Base-by-base conservation (phyloP, 2,113 vertebrate genomes). In the Microtus pennsylvanicus region DNA sequence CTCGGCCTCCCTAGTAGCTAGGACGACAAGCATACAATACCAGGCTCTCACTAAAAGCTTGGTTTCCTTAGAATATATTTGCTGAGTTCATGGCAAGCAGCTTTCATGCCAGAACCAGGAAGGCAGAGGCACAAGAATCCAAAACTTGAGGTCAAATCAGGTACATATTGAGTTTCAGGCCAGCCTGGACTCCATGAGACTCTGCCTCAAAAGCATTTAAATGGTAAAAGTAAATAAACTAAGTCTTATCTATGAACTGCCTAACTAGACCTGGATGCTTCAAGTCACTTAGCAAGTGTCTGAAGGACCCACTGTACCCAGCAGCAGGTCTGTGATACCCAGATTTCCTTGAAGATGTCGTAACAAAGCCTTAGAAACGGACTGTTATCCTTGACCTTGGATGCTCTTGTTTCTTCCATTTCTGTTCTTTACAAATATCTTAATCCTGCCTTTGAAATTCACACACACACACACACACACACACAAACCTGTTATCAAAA, bases 271-370 rank as follows among this genome's bases (percentile, higher is more conserved):
- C 19, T 55, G 35, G 61, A 52, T 33, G n/a, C 76, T 87, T 50
- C 35, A 26, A 80, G 45, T 42, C 45, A 45, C 50, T 70, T 30
- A 65, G 58, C 58, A 63, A 45, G n/a, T 61, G 38, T 45, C 58
- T 35, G 74, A 74, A 74, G 16, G 16, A 13, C 22, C 35, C 38
- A 33, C 26, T 1, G 1, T 50, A 52, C 47, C 2, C 9, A 16
- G 5, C 21, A 12, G 1, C 42, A 19, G 3, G 11, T 1, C 0
- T 0, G 7, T 81, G n/a, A 52, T 9, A 5, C 8, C 85, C 67
- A 1, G 58, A 9, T 58, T 45, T 38, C 11, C 87, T 24, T 52
- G 72, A 85, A 50, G 52, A 58, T 5, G 1, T 81, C 50, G 1
- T n/a, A 24, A 81, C 33, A 22, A 28, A 38, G 21, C 14, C 9